Conservation (phyloP, 2,888 invertebrate genomes). For the Synergus japonicus region DNA sequence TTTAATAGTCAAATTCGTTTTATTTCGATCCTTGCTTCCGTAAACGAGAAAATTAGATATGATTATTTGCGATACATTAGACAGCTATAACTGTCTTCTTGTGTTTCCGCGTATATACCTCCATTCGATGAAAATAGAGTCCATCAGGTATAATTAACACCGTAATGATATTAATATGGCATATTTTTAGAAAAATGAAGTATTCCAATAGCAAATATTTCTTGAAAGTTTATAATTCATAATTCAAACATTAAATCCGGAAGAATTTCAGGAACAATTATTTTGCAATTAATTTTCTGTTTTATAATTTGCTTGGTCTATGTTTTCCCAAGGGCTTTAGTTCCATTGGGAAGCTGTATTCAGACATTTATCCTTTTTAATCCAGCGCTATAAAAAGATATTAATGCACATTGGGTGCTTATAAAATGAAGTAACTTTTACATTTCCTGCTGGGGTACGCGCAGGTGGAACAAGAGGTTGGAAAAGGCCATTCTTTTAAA, state of each 20-base stretch:
- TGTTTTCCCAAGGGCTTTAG: neutral
- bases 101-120: neutral
- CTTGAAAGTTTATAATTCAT: neutral
- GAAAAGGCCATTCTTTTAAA: neutral
- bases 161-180: no score
- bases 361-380: constrained; percentile 2
- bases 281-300: constrained; percentile 4
- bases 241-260: neutral
- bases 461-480: neutral
- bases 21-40: neutral
- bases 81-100: neutral
- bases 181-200: neutral
- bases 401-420: neutral
- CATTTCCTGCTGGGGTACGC: neutral
- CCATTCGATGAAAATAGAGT: neutral
- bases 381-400: neutral
- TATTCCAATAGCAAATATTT: no score
- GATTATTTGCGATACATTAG: neutral
- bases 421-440: neutral
- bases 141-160: no score
- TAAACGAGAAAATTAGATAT: neutral
- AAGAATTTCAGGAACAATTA: neutral
- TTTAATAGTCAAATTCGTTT: neutral
- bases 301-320: neutral
- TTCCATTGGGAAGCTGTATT: neutral